phyloP scores from a whole-genome alignment of 2,797 vertebrate species.

The Pogonophryne albipinna region DNA sequence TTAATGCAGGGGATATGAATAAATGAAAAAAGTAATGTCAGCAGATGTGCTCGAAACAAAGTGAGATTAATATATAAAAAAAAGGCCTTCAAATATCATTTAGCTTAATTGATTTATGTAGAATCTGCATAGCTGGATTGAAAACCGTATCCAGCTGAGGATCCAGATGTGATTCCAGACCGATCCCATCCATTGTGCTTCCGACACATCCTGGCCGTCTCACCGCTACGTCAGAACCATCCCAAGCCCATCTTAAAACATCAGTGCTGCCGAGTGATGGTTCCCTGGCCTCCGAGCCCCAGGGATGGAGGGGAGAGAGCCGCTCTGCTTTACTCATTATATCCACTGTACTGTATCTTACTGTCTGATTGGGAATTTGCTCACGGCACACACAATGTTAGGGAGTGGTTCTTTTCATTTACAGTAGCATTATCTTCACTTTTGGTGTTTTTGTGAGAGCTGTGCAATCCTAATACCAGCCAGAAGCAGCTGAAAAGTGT shows the following conservation, averaged over 20 bases:
- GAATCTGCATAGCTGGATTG: slow-evolving; percentile 17
- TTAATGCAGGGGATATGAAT: slow-evolving; percentile 22
- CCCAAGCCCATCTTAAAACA: slow-evolving; percentile 56
- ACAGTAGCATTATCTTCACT: slow-evolving; percentile 5
- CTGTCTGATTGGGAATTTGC: slow-evolving; percentile 32
- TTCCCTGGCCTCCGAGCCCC: slow-evolving; percentile 49
- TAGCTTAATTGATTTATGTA: slow-evolving; percentile 38
- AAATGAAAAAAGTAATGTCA: slow-evolving; percentile 11
- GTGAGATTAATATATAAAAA: slow-evolving; percentile 15
- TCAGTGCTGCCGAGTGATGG: slow-evolving; percentile 69
- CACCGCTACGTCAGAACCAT: slow-evolving; percentile 47
- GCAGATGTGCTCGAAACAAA: neutral
- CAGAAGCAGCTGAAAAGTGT: slow-evolving; percentile 2
- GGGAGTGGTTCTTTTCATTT: slow-evolving; percentile 34
- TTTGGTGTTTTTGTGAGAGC: slow-evolving; percentile 11
- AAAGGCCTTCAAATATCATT: slow-evolving; percentile 31
- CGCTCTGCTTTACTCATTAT: slow-evolving; percentile 76
- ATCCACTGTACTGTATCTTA: slow-evolving; percentile 43
- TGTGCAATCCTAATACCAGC: neutral
- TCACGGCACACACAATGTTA: slow-evolving; percentile 20
- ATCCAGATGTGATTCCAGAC: slow-evolving; percentile 63
- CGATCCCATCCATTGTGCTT: slow-evolving; percentile 48
- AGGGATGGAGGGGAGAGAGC: slow-evolving; percentile 9
- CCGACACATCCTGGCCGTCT: slow-evolving; percentile 56
- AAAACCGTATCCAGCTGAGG: slow-evolving; percentile 49